Evolutionary conservation across 2,888 invertebrate species (phyloP).

Genomic region (Drosophila eohydei): DNA sequence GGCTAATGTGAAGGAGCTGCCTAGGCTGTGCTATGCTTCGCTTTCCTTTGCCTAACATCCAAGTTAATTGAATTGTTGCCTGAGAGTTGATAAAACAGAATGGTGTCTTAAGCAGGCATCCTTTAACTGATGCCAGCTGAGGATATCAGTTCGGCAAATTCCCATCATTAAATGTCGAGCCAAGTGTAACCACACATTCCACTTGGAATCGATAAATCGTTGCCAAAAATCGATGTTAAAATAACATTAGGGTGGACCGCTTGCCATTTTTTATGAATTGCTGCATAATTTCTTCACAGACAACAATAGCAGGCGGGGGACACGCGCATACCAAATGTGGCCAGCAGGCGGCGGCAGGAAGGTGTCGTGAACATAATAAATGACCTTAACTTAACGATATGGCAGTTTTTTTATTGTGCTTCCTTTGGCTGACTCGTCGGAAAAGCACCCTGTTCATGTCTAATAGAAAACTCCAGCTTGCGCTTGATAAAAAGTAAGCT

Average conservation of each 20-base stretch:
- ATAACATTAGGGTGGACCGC: constrained; percentile 36
- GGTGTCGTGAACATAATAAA: constrained; percentile 78
- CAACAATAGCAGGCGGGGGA: constrained; percentile 43
- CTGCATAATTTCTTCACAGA: constrained; percentile 71
- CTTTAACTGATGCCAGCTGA: constrained; percentile 17
- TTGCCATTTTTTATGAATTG: constrained; percentile 73
- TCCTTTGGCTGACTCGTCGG: constrained; percentile 60
- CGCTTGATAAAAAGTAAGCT: constrained; percentile 44
- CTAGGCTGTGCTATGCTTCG: neutral
- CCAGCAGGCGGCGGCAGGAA: constrained; percentile 53
- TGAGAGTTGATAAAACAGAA: constrained; percentile 23
- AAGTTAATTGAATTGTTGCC: constrained; percentile 66
- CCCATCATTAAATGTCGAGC: constrained; percentile 45
- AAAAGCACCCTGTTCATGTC: constrained; percentile 74
- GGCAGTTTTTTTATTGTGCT: constrained; percentile 40
- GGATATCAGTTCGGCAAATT: constrained; percentile 5
- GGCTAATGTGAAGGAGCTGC: constrained; percentile 35
- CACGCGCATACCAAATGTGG: constrained; percentile 64
- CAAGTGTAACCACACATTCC: constrained; percentile 37
- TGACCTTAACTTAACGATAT: constrained; percentile 75
- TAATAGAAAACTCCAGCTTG: constrained; percentile 67
- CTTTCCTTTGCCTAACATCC: constrained; percentile 4
- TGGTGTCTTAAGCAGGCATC: constrained; percentile 12
- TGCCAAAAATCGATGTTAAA: constrained; percentile 59
- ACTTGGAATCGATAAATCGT: constrained; percentile 61